A percentile compares a stretch with the other conserved stretches of the same genome.
Evolutionary conservation across 2,113 vertebrate genomes (phyloP).

Genomic region (Gallinago undulata): DNA sequence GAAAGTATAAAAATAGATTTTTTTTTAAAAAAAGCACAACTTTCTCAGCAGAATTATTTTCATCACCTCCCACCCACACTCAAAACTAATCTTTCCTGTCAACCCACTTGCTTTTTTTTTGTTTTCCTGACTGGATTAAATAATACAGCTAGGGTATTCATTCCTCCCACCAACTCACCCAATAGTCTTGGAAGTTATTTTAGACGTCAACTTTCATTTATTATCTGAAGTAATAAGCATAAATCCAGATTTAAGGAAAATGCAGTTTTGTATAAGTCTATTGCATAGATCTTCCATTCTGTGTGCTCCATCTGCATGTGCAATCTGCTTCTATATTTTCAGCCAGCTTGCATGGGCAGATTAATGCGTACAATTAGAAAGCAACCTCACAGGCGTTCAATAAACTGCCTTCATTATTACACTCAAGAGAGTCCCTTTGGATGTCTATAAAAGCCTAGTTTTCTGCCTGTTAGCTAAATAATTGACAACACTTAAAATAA

Average conservation of each 20-base stretch:
- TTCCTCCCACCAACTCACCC: conserved; percentile 16
- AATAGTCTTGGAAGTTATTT: conserved; percentile 27
- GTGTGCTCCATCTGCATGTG: conserved; percentile 74
- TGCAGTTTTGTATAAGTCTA: conserved; percentile 38
- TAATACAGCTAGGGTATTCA: background rate
- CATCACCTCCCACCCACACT: conserved; percentile 1
- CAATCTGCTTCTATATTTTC: conserved; percentile 81
- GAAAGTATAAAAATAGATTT: background rate
- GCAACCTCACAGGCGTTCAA: conserved; percentile 81
- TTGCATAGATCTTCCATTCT: conserved; percentile 71
- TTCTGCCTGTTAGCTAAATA: conserved; percentile 85
- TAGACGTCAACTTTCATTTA: conserved; percentile 11
- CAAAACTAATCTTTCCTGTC: conserved; percentile 18
- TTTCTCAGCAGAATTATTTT: conserved; percentile 39
- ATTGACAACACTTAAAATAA: conserved; percentile 80
- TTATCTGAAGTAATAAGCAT: conserved; percentile 63
- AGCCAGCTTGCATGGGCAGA: conserved; percentile 81
- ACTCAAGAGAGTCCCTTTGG: conserved; percentile 81
- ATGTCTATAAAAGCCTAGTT: conserved; percentile 82
- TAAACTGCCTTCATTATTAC: conserved; percentile 82
- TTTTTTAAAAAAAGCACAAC: background rate
- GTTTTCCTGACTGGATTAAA: conserved; percentile 6
- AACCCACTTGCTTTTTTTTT: background rate
- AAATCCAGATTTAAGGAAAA: conserved; percentile 72
- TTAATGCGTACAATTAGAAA: conserved; percentile 82